phyloP scores from a whole-genome alignment of 2,113 vertebrate genomes.

The Rhinolophus sinicus region DNA sequence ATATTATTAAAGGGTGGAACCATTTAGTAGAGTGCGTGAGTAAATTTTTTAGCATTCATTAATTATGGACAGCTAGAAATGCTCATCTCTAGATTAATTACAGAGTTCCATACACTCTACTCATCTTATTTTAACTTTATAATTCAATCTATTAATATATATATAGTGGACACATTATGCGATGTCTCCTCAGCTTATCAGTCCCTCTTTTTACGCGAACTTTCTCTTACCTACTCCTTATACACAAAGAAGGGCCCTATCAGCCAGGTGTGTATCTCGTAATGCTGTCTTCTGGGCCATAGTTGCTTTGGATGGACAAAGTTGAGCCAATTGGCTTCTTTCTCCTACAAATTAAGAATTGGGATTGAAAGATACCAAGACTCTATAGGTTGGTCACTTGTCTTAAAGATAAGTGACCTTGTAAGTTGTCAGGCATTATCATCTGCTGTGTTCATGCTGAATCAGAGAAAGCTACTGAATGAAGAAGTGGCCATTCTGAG shows the following conservation, averaged over 20 bases:
- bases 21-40: not conserved
- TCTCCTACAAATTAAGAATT: not conserved
- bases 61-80: not conserved
- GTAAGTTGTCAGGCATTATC: not conserved
- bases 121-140: not conserved
- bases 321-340: not conserved
- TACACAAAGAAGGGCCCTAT: not conserved
- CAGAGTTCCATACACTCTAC: not conserved
- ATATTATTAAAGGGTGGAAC: not conserved
- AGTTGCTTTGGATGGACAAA: not conserved
- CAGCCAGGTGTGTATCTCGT: not conserved
- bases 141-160: not conserved
- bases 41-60: not conserved
- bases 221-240: not conserved
- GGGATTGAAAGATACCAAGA: not conserved
- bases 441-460: not conserved
- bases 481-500: not conserved
- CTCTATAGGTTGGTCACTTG: not conserved
- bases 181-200: not conserved
- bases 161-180: not conserved
- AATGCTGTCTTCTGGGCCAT: not conserved
- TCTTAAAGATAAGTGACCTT: not conserved
- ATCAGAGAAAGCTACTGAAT: not conserved
- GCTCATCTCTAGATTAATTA: not conserved
- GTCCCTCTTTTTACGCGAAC: not conserved